Evolutionary conservation across 2,888 invertebrate species (phyloP).

Genomic region (Eilema sororculum): DNA sequence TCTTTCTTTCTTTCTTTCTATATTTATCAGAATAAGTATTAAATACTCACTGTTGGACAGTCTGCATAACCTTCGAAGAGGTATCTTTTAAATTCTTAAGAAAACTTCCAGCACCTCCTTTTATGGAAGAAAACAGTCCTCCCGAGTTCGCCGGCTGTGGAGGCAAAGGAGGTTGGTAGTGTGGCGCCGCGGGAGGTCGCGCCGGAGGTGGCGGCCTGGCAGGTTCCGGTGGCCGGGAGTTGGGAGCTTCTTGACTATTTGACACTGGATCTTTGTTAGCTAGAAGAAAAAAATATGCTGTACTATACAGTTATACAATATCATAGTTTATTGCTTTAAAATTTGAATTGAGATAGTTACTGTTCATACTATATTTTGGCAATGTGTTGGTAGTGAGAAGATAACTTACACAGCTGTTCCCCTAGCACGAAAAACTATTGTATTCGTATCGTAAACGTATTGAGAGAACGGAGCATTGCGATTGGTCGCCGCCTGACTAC

Average conservation of each 20-base stretch:
- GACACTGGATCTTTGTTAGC: slow-evolving; percentile 67
- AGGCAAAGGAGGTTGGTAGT: slow-evolving; percentile 66
- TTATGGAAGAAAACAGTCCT: slow-evolving; percentile 94
- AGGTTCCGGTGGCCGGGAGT: slow-evolving; percentile 74
- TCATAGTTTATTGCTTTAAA: not conserved
- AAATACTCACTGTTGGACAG: slow-evolving; percentile 93
- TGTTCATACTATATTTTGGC: not conserved
- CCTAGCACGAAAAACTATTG: no score
- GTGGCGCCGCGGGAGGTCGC: slow-evolving; percentile 69
- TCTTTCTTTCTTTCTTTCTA: no score
- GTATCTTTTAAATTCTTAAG: slow-evolving; percentile 98
- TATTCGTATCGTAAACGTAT: no score
- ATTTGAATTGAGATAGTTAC: not conserved
- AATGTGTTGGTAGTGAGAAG: slow-evolving; percentile 4
- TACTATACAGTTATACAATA: slow-evolving; percentile 5
- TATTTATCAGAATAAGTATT: not conserved
- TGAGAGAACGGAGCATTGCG: no score
- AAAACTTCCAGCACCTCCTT: slow-evolving; percentile 97
- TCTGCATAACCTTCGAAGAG: slow-evolving; percentile 98
- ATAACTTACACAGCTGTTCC: not conserved
- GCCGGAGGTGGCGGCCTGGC: slow-evolving; percentile 69
- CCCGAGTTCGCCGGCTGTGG: slow-evolving; percentile 72
- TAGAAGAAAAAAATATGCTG: slow-evolving; percentile 56
- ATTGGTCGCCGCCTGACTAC: no score
- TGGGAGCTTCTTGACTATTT: slow-evolving; percentile 65